Base-by-base conservation (phyloP, 2,888 invertebrate species). In the Drosophila vallismaia region DNA sequence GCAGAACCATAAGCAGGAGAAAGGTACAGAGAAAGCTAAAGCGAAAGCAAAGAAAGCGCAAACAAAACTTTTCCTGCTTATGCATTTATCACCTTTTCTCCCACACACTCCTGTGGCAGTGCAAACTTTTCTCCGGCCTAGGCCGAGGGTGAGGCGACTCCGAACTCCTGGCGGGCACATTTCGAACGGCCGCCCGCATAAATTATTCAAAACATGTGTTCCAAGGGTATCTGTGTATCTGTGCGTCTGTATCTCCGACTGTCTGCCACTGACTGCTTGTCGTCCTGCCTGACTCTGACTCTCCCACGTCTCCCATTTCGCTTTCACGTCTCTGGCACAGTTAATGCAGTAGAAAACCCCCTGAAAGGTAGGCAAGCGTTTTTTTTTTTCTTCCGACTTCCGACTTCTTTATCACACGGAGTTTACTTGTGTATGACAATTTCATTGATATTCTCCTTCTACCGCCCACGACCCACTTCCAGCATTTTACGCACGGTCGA, bases 131-230 rank as follows among this genome's bases (percentile, higher is more conserved):
- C 69, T 19, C 86, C 85, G 86, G 79, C 86, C 86, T 83, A 74
- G 59, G 60, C 57, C 49, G 76, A 74, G 72, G 63, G 75, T 59
- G 51, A 36, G 19, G 19, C 2, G 1, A 19, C 19, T 19, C 19
- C 19, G 19, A 79, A 79, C 77, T 88, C 84, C 88, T 86, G 77
- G 66, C 69, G 88, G 86, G 77, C 88, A 85, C 83, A 87, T 87
- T 83, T 82, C 77, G 69, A 69, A 66, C 79, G 80, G 76, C 74
- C 77, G 78, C 81, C 85, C 81, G 85, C 86, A 89, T 89, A 90
- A 90, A 90, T 90, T 90, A 90, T 90, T 90, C 90, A 90, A 89
- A 89, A 88, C 89, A 90, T 90, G 89, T 90, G 89, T 88, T 89
- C 68, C 62, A 46, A 55, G 55, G 71, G 78, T 74, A 74, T 86